Evolutionary conservation across 2,113 vertebrate genomes (phyloP), one percentile per base, ranked within the genome.

Genomic region (Nesogale talazaci): DNA sequence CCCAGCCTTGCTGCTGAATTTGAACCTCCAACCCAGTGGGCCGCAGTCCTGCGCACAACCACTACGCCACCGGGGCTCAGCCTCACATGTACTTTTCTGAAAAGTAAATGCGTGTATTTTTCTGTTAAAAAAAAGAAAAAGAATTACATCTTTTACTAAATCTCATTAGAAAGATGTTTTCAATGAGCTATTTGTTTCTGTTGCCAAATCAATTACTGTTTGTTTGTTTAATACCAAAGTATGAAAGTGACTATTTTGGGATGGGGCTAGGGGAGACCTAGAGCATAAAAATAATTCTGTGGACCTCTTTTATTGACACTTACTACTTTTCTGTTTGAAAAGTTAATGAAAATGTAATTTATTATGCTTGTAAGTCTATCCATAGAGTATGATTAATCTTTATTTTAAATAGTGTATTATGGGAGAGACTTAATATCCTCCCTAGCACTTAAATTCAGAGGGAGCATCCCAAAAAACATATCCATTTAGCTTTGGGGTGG

Each of bases 401-500:
- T 92, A 38, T 83, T 94, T 87, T 95, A 72, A 84, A 81, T 94
- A 79, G 63, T 82, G 57, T 61, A 42, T 76, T 88, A 34, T 74
- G 38, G 25, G 61, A 57, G 78, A 42, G 57, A 87, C 65, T 46
- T 34, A 56, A 65, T 63, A 6, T 89, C 61, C 38, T 82, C 38
- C 69, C 65, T 78, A 42, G 36, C 70, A 31, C 52, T 93, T 92
- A 89, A 72, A 56, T 34, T 31, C 12, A 46, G 29, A 95, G 15
- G 20, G 86, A 1, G 74, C 0, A 93, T 77, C 88, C 59, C 40
- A 77, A 70, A 84, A 82, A 90, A 19, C 42, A 57, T 75, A 38
- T 76, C 23, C 23, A 42, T 83, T 83, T 69, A 88, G 57, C 52
- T 94, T 38, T 93, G n/a, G n/a, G n/a, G n/a, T n/a, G n/a, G n/a